Conservation (phyloP, 1,140 invertebrate species). For the Pararge aegeria region DNA sequence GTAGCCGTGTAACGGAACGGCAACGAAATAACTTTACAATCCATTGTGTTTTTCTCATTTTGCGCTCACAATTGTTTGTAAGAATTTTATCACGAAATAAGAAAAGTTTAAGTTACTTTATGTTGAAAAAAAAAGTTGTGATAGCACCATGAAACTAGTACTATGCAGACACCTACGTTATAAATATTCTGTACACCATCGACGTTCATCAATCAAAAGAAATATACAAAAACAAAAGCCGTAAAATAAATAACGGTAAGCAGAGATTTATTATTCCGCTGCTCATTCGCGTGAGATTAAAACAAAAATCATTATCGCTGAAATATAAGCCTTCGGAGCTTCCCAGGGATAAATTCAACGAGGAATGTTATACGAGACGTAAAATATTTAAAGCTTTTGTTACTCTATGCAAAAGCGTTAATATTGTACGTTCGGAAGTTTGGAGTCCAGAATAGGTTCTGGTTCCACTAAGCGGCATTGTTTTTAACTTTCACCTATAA, state of each 20-base stretch:
- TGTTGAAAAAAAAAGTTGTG: neutral
- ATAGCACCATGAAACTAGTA: too few species aligned
- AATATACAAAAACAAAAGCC: neutral
- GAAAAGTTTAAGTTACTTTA: neutral
- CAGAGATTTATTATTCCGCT: neutral
- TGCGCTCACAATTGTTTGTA: neutral
- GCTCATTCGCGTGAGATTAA: neutral
- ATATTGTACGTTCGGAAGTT: too few species aligned
- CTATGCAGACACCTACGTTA: too few species aligned
- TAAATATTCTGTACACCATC: neutral
- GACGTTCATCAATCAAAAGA: neutral
- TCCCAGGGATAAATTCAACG: too few species aligned
- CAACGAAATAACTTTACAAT: neutral
- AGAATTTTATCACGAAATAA: neutral
- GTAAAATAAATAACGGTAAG: neutral
- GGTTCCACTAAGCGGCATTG: too few species aligned
- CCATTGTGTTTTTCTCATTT: neutral
- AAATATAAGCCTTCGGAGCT: neutral
- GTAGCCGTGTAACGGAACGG: slow-evolving; percentile 4
- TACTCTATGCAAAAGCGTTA: too few species aligned
- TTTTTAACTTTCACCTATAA: too few species aligned
- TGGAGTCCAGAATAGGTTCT: too few species aligned
- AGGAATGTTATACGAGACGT: too few species aligned
- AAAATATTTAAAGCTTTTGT: too few species aligned
- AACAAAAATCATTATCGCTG: neutral